These are phyloP conservation scores for Hylaeus anthracinus DNA, from an alignment of 1,140 invertebrate species.

Conservation along the genomic window DNA sequence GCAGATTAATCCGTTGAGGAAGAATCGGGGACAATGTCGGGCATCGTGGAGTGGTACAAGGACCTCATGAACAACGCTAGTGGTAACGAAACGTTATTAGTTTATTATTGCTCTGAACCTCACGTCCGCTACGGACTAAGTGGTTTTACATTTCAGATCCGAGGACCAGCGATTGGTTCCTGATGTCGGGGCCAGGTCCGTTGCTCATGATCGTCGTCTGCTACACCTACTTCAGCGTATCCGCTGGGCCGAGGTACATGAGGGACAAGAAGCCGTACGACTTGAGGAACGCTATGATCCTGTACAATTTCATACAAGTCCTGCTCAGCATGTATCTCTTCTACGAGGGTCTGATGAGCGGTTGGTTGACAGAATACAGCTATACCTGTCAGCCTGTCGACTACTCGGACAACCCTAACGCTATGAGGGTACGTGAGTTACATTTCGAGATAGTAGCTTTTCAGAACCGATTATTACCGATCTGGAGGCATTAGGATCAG, in stretches of 20 bases:
- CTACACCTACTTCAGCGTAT: constrained; percentile 89
- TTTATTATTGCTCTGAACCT: too few relatives aligned
- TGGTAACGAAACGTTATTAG: constrained; percentile 63
- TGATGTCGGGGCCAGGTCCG: constrained; percentile 90
- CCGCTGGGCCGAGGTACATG: constrained; percentile 91
- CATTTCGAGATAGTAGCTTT: too few relatives aligned
- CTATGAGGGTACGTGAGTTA: constrained; percentile 85
- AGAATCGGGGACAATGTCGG: constrained; percentile 59
- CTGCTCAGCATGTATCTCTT: constrained; percentile 87
- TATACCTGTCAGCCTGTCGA: constrained; percentile 92
- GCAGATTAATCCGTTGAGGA: constrained; percentile 9
- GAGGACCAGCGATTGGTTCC: constrained; percentile 91
- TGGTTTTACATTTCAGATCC: constrained; percentile 85
- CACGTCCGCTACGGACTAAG: not conserved
- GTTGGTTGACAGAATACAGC: constrained; percentile 88
- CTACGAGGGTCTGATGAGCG: constrained; percentile 84
- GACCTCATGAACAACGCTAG: constrained; percentile 75
- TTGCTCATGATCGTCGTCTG: constrained; percentile 87
- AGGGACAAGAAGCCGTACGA: constrained; percentile 91
- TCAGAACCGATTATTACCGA: too few relatives aligned
- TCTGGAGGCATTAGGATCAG: too few relatives aligned
- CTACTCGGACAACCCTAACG: constrained; percentile 87
- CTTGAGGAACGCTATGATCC: constrained; percentile 87
- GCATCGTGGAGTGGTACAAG: constrained; percentile 74
- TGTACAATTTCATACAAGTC: constrained; percentile 92